Evolutionary conservation across 2,888 invertebrate species (phyloP), one percentile per base, ranked within the genome.

Genomic region (Aspidapion aeneum): DNA sequence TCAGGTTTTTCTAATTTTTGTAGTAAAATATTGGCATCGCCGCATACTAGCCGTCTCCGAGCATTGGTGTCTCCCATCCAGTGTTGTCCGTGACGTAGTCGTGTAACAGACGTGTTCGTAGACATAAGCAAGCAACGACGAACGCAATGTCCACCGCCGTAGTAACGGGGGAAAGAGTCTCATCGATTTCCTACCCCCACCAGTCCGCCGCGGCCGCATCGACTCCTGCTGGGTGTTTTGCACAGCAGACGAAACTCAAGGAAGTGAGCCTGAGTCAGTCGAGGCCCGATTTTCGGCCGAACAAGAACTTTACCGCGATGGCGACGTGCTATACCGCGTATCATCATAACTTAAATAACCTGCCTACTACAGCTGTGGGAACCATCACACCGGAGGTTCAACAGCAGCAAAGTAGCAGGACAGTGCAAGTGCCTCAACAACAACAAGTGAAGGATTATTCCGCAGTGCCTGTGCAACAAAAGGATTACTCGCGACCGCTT

Each of bases 401-500:
- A 19, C 52, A 52, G 52, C 82, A 82, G 79, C n/a, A n/a, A n/a
- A n/a, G n/a, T n/a, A n/a, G n/a, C n/a, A 82, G 82, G 75, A 75
- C 74, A 75, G 74, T 77, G 74, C 74, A 71, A 73, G 77, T 74
- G 68, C 72, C 72, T 60, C 74, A 77, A 79, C n/a, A n/a, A n/a
- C n/a, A n/a, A n/a, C 76, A 61, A 69, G 35, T 12, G 35, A 35
- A 35, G 35, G 35, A 35, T 35, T 35, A 35, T 12, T 35, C 35
- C 3, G n/a, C n/a, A n/a, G 35, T 35, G 35, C 70, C 69, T 62
- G 82, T 84, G 74, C 86, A 86, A 79, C 86, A 86, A 79, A 92
- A 91, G 84, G 92, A 93, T 81, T 93, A 91, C 83, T 89, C 89
- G 80, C 87, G 91, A 81, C 93, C 93, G 76, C 84, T 93, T 79